Evolutionary conservation across 2,113 vertebrate species (phyloP), one percentile per base, ranked within the genome.

Genomic region (Hypomesus transpacificus): DNA sequence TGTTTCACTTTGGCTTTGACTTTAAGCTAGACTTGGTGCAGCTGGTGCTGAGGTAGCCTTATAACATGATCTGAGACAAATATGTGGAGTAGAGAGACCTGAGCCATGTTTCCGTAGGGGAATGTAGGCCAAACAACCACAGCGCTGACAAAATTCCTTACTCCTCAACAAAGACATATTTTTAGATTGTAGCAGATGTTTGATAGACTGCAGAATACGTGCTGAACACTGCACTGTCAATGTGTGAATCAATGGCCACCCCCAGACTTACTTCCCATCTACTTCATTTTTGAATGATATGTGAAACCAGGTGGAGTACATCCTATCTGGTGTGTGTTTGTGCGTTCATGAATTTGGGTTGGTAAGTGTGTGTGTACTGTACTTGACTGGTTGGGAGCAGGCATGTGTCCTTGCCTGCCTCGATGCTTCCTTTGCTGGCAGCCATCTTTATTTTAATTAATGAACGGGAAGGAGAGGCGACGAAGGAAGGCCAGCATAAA

Each of bases 1-100:
- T 46, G 39, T 46, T 46, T 46, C 9, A 46, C 24, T 26, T 26
- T 26, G 39, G 6, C 24, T 24, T 39, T 5, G 8, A 46, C 39
- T 11, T 46, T 9, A 46, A 46, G 4, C 9, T 46, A 46, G n/a
- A 71, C 83, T 85, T 86, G 76, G 64, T 68, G 70, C 82, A 87
- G 83, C 86, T 87, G 86, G 75, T 76, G 68, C 68, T 78, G 64
- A 81, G 75, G 84, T 71, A 54, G 11, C n/a, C 34, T 68, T 70
- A 60, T 28, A 85, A 87, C 81, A 59, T 82, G 82, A 90, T 87
- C 86, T 86, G 75, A 75, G 60, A 71, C 83, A 86, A 88, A 88
- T 83, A 87, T 13, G 13, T 66, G 72, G 60, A 70, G 20, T 59
- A 39, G 21, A 67, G 69, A 22, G 50, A 51, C 62, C 24, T 28